A percentile compares a stretch with the other conserved stretches of the same genome.
Evolutionary conservation across 2,797 vertebrate species (phyloP).

Genomic region (Delichon dasypus): DNA sequence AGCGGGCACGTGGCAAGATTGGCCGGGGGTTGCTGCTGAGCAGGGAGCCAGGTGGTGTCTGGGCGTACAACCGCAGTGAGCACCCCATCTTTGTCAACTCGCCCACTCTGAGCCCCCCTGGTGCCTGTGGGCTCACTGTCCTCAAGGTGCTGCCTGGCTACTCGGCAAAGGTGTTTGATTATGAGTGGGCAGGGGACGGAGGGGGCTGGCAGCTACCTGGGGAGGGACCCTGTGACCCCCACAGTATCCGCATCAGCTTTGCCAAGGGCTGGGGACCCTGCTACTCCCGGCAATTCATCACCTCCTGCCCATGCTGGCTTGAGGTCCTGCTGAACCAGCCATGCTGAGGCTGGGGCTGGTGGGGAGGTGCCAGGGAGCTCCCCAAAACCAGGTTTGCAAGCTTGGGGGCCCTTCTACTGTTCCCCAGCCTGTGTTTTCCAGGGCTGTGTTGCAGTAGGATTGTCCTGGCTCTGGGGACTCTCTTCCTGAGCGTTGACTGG

Average conservation of each 20-base stretch:
- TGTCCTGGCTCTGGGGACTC: neutral
- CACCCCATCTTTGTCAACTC: slow-evolving; percentile 71
- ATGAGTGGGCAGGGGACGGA: neutral
- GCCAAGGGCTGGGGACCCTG: slow-evolving; percentile 73
- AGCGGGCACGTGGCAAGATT: slow-evolving; percentile 27
- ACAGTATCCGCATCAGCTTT: slow-evolving; percentile 70
- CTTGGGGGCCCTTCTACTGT: neutral
- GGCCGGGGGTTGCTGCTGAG: slow-evolving; percentile 69
- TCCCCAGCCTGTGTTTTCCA: slow-evolving; percentile 4
- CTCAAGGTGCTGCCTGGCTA: slow-evolving; percentile 66
- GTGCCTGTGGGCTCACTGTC: neutral
- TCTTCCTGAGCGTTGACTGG: neutral
- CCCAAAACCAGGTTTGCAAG: neutral
- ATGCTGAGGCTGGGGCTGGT: neutral
- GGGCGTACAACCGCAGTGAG: slow-evolving; percentile 68
- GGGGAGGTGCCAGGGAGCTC: neutral
- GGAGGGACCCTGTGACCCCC: slow-evolving; percentile 61
- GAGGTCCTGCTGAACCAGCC: slow-evolving; percentile 61
- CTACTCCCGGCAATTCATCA: slow-evolving; percentile 71
- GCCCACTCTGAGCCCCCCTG: slow-evolving; percentile 5
- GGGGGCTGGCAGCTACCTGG: neutral
- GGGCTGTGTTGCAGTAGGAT: neutral
- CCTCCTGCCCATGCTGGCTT: slow-evolving; percentile 73
- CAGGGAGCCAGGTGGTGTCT: neutral
- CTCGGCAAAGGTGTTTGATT: slow-evolving; percentile 65